Base-by-base conservation (phyloP, 2,888 invertebrate species). In the Orchestes rusci region DNA sequence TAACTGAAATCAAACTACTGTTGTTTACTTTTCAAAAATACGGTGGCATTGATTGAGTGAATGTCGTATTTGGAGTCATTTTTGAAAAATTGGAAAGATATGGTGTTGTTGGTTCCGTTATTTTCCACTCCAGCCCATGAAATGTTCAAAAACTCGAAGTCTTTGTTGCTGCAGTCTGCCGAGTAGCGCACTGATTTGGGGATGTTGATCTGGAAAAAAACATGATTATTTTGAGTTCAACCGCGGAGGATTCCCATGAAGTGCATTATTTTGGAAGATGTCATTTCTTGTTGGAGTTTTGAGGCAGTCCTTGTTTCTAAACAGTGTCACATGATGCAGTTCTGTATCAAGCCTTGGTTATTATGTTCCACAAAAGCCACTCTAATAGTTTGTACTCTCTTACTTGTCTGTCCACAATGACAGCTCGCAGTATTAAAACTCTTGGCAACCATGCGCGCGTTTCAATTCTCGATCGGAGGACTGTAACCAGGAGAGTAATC, bases 1-100 rank as follows among this genome's bases (percentile, higher is more conserved):
- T n/a, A 27, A n/a, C 37, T 41, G 41, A 64, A 61, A 20, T 40
- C 40, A 29, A 60, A 43, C 12, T 31, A 15, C 10, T 51, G 34
- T n/a, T 5, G n/a, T n/a, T 42, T 37, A 46, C 45, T 37, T 15
- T 29, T 19, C 28, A 27, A 13, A 7, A 27, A 16, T 27, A 46
- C 2, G 16, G 16, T 30, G 3, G 39, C 31, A 7, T 4, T 33
- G 13, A 47, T 17, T n/a, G 34, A 39, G 10, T 39, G 19, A 16
- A 47, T 34, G 16, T 47, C 47, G 28, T 20, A 47, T 23, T 27
- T 27, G 29, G 32, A 39, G 17, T 34, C 17, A 13, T 47, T 39
- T 10, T 39, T 47, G 5, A 35, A 35, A 12, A 47, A 47, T 4
- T 15, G 13, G 12, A 47, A 47, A 3, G 15, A 13, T 3, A 47